Percentiles rank a stretch among this genome's conserved stretches.
These are phyloP conservation scores for Atethmia centrago DNA, from an alignment of 2,888 invertebrate genomes.

Conservation along the genomic window DNA sequence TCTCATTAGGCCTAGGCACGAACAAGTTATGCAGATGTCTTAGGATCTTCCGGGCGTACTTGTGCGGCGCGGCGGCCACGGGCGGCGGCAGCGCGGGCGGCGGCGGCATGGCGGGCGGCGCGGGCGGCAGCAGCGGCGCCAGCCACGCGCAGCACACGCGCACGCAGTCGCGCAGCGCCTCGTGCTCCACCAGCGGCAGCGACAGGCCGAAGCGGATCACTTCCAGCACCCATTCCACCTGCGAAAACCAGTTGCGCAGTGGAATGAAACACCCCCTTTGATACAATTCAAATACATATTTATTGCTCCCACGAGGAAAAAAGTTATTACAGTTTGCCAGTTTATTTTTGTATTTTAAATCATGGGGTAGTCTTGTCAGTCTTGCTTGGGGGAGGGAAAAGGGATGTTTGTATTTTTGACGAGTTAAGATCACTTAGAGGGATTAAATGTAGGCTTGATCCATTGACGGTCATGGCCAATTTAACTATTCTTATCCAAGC, in stretches of 20 bases:
- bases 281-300: background rate
- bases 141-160: slow-evolving; percentile 99
- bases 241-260: slow-evolving; percentile 29
- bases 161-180: slow-evolving; percentile 98
- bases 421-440: background rate
- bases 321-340: background rate
- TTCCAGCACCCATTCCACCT: slow-evolving; percentile 97
- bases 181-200: slow-evolving; percentile 97
- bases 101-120: slow-evolving; percentile 95
- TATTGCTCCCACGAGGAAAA: background rate
- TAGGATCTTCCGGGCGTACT: slow-evolving; percentile 97
- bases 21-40: slow-evolving; percentile 98
- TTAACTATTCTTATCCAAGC: background rate
- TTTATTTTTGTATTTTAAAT: background rate
- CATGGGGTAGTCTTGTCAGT: too few species aligned
- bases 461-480: background rate
- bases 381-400: background rate
- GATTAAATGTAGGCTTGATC: background rate
- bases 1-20: slow-evolving; percentile 97
- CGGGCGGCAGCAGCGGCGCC: slow-evolving; percentile 95
- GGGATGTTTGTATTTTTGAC: background rate
- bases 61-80: slow-evolving; percentile 95
- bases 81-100: slow-evolving; percentile 97
- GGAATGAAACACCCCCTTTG: background rate
- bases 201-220: slow-evolving; percentile 97